A percentile compares a stretch with the other conserved stretches of the same genome.
Evolutionary conservation across 2,888 invertebrate genomes (phyloP).

Genomic region (Xylota sylvarum): DNA sequence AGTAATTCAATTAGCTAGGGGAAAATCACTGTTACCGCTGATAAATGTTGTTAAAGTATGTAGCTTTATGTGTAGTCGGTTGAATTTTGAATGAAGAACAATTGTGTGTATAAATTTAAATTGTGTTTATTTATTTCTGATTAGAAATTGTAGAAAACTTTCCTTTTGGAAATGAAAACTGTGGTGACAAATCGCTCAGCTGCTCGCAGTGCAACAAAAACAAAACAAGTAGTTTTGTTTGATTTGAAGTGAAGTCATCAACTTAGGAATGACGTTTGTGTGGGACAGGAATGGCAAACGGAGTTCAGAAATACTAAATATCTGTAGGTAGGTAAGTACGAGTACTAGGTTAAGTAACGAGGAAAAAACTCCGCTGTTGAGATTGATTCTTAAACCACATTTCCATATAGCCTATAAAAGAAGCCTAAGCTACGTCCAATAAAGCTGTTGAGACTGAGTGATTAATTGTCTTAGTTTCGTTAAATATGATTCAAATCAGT

Average conservation of each 20-base stretch:
- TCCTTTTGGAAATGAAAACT: conserved; percentile 2
- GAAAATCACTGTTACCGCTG: neutral
- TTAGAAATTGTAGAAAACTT: conserved; percentile 23
- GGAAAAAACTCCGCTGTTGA: no score
- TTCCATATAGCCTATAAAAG: no score
- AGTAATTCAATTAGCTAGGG: conserved; percentile 44
- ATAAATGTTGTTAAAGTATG: neutral
- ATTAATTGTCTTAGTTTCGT: no score
- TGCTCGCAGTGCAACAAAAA: conserved; percentile 37
- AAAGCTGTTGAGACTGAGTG: no score
- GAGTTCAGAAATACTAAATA: neutral
- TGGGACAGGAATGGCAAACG: neutral
- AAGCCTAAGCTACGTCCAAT: no score
- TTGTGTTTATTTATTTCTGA: conserved; percentile 46
- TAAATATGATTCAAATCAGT: no score
- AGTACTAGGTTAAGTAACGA: no score
- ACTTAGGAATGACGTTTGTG: neutral
- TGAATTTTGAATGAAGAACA: neutral
- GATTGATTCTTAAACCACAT: no score
- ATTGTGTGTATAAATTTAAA: neutral
- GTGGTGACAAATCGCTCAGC: conserved; percentile 36
- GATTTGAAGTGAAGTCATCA: conserved; percentile 22
- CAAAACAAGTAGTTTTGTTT: conserved; percentile 48
- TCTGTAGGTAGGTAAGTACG: no score
- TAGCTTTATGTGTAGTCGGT: neutral